Evolutionary conservation across 2,797 vertebrate genomes (phyloP).

Genomic region (Anguilla obscura): DNA sequence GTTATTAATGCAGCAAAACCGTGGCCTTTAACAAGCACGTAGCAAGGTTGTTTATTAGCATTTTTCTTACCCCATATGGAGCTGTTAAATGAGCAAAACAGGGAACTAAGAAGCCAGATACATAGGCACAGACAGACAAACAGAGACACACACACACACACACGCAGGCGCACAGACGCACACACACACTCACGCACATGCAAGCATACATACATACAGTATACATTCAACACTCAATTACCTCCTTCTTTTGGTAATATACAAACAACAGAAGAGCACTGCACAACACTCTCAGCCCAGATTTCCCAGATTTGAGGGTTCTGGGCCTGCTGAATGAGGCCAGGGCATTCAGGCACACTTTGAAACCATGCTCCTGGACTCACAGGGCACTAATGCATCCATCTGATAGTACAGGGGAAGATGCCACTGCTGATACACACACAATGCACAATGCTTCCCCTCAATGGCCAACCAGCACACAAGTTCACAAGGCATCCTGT

Average conservation of each 20-base stretch:
- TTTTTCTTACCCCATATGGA: not conserved
- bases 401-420: not conserved
- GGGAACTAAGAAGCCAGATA: not conserved
- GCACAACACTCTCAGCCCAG: not conserved
- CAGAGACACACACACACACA: not conserved
- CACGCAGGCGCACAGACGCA: not conserved
- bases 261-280: not conserved
- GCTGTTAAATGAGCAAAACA: not conserved
- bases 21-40: not conserved
- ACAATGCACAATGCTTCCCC: not conserved
- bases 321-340: not conserved
- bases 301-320: not conserved
- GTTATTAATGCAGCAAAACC: not conserved
- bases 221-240: not conserved
- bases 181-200: not conserved
- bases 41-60: not conserved
- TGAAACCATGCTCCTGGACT: not conserved
- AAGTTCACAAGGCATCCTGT: not conserved
- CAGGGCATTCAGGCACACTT: not conserved
- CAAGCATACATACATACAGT: not conserved
- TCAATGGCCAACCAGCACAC: not conserved
- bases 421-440: not conserved
- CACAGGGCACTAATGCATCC: slow-evolving; percentile 9
- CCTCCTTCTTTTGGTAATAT: not conserved
- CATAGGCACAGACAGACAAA: not conserved